These are phyloP conservation scores for Crax fasciolata DNA, from an alignment of 2,797 vertebrate species.

Conservation along the genomic window DNA sequence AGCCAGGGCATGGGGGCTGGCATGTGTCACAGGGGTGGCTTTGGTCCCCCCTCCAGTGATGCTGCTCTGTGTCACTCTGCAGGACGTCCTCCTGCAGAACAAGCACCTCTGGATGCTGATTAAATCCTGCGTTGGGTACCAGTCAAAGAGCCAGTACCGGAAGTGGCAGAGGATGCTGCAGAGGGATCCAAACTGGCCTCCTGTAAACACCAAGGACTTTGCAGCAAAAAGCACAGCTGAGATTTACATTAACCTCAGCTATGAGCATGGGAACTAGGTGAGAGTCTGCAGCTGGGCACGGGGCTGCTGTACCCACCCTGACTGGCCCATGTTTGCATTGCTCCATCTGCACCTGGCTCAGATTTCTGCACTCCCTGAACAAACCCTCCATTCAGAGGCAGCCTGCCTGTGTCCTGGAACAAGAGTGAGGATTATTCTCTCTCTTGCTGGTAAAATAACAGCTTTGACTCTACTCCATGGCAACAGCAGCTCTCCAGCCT, in stretches of 20 bases:
- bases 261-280: not conserved
- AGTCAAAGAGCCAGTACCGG: constrained; percentile 73
- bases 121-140: constrained; percentile 60
- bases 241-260: constrained; percentile 54
- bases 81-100: constrained; percentile 81
- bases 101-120: constrained; percentile 74
- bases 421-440: not conserved
- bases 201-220: constrained; percentile 54
- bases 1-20: not conserved
- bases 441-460: not conserved
- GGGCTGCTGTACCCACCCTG: not conserved
- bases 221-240: constrained; percentile 21
- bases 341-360: not conserved
- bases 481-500: not conserved
- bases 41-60: not conserved
- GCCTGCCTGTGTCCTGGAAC: not conserved
- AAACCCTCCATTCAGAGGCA: not conserved
- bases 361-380: not conserved
- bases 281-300: not conserved
- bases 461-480: not conserved
- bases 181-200: constrained; percentile 74
- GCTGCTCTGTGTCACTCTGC: not conserved
- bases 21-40: not conserved
- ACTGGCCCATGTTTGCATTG: not conserved
- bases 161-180: constrained; percentile 72